Evolutionary conservation across 2,797 vertebrate genomes (phyloP), one percentile per base, ranked within the genome.

Genomic region (Gallinago stenura): DNA sequence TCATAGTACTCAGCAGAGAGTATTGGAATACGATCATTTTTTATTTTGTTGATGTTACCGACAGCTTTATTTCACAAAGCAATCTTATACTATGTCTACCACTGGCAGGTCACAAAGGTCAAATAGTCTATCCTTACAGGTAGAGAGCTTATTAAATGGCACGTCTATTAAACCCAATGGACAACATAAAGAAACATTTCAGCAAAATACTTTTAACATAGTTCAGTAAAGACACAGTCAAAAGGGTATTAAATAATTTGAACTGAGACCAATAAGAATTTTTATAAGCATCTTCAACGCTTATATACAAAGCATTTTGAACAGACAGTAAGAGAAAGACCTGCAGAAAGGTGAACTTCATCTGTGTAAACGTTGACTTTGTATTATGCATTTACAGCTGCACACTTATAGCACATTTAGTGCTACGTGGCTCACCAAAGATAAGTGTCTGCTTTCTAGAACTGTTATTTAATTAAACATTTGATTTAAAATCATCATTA

Each of bases 1-100:
- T 99, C 99, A 99, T 97, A 97, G 98, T 97, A 98, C 97, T 98
- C 98, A 98, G 98, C 98, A 98, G 98, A 98, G 98, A 98, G 98
- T 98, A 98, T 98, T 98, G 98, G 97, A 98, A 98, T 98, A 98
- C 98, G 98, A 98, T 98, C 98, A 98, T 99, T 99, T 99, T 99
- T 99, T 99, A 99, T 99, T 99, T 98, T 98, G 98, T 98, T 98
- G 98, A 98, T 98, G 98, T 98, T 99, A 99, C 98, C 99, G 99
- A 99, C 99, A 99, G 99, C 99, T 99, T 99, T 99, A 99, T 99
- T 99, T 99, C 99, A 99, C 98, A 98, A 99, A 99, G 99, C 99
- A 99, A 99, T 99, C 99, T 99, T 98, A 98, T 97, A 98, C 98
- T 98, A 98, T 98, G 98, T 98, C 98, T 98, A 98, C 98, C 98